Conservation (phyloP, 2,888 invertebrate species). For the Dermolepida albohirtum region DNA sequence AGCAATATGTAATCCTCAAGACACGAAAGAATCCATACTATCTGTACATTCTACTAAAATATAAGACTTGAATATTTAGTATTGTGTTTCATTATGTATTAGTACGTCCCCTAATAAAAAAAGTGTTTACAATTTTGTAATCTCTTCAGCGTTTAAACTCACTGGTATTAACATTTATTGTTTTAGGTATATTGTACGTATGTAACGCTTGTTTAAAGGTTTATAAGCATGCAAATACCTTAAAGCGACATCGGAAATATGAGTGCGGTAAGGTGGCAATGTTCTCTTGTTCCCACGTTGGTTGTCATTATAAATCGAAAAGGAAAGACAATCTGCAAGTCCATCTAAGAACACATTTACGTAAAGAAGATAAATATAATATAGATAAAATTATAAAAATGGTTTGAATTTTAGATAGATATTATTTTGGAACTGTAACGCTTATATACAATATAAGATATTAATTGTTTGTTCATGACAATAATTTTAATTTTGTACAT, state of each 20-base stretch:
- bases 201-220: conserved; percentile 14
- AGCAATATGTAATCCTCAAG: too few species aligned
- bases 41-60: conserved; percentile 14
- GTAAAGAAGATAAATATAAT: neutral
- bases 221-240: conserved; percentile 17
- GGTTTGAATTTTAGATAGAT: too few species aligned
- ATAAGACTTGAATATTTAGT: neutral
- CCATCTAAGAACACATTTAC: conserved; percentile 7
- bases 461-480: too few species aligned
- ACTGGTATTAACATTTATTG: neutral
- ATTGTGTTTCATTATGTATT: too few species aligned
- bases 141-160: too few species aligned
- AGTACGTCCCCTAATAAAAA: too few species aligned
- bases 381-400: too few species aligned
- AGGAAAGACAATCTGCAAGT: conserved; percentile 6
- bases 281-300: conserved; percentile 3
- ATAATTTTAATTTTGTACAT: too few species aligned
- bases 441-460: too few species aligned
- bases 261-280: conserved; percentile 44
- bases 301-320: conserved; percentile 39
- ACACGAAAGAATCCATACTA: conserved; percentile 1
- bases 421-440: too few species aligned
- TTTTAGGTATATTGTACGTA: conserved; percentile 15
- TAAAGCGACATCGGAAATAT: conserved; percentile 47
- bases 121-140: too few species aligned